Base-by-base conservation (phyloP, 2,888 invertebrate species). In the Hofmannophila pseudospretella region DNA sequence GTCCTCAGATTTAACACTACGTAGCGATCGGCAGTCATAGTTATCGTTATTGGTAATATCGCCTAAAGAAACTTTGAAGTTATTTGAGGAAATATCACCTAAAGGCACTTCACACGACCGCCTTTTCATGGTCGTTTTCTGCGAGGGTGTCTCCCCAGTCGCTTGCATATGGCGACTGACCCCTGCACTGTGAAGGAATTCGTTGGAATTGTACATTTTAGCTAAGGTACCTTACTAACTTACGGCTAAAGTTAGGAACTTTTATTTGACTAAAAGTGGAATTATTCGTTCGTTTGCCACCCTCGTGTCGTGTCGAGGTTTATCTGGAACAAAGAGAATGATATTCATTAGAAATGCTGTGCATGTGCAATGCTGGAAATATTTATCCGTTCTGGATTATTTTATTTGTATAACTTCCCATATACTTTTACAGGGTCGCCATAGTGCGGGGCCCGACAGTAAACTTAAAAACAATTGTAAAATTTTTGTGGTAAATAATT, bases 111-210 rank as follows among this genome's bases (percentile, higher is more conserved):
- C 86, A 51, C 86, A 85, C 0, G 86, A 85, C 0, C 86, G 64
- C 3, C 86, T 54, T 42, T 86, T 86, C 86, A 86, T 85, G 34
- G 80, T 81, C 0, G 82, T 79, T 52, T 85, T 85, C 40, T 84
- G 84, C 4, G 82, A 76, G 0, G 86, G 86, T 0, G 86, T 58
- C 42, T 86, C 86, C 2, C 85, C 86, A 1, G 86, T 84, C 1
- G 86, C 86, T 41, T 84, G 80, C 85, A 84, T 84, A 43, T 84
- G 82, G 5, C 85, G 77, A 49, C 85, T 85, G 0, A 86, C 85
- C 42, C 85, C 85, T 4, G 85, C 82, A 44, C 84, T 84, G 9
- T 82, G 84, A 42, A 85, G 48, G 45, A 85, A 86, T 57, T 86
- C 86, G 48, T 72, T 86, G 3, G 86, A 86, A 59, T 70, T 81